Evolutionary conservation across 2,888 invertebrate species (phyloP).

Genomic region (Junonia oenone): DNA sequence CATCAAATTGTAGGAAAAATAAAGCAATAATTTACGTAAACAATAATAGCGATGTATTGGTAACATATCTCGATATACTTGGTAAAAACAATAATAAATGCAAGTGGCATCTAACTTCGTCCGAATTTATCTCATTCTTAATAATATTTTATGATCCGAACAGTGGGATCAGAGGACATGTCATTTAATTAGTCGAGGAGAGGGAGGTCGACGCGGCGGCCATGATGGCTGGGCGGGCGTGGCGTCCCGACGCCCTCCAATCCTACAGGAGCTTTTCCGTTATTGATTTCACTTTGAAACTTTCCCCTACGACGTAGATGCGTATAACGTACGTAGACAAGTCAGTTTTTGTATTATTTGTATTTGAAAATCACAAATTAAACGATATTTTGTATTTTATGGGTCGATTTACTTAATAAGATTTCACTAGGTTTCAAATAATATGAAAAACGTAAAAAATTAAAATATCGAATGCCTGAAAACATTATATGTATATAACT

Average conservation of each 20-base stretch:
- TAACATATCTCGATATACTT: too few species aligned
- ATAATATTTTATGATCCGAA: not conserved
- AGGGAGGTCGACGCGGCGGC: slow-evolving; percentile 44
- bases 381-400: too few species aligned
- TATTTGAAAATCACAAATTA: not conserved
- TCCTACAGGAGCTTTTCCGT: slow-evolving; percentile 47
- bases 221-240: slow-evolving; percentile 59
- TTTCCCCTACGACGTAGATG: slow-evolving; percentile 39
- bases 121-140: not conserved
- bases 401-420: too few species aligned
- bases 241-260: slow-evolving; percentile 57
- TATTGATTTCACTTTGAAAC: slow-evolving; percentile 62
- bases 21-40: too few species aligned
- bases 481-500: too few species aligned
- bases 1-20: too few species aligned
- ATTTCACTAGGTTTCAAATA: too few species aligned
- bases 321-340: not conserved
- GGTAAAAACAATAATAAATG: too few species aligned
- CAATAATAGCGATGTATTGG: too few species aligned
- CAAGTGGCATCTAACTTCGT: not conserved
- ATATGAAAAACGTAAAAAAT: too few species aligned
- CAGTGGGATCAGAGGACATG: not conserved
- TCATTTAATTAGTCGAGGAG: slow-evolving; percentile 14
- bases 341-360: not conserved
- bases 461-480: too few species aligned